Conservation (phyloP, 2,113 vertebrate species). For the Cyanoliseus patagonus region DNA sequence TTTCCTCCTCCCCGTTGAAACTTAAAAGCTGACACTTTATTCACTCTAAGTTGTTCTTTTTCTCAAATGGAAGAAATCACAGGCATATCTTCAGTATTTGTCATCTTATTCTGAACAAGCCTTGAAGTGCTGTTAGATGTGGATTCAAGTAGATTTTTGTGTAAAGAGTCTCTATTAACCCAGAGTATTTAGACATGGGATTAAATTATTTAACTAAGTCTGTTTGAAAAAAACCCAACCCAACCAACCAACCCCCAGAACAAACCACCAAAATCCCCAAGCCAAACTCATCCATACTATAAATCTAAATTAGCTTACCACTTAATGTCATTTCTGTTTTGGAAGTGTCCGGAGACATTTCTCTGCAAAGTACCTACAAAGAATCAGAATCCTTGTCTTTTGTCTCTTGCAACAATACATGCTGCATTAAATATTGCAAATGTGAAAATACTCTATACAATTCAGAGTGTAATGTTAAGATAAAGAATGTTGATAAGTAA, state of each 20-base stretch:
- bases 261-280: not conserved
- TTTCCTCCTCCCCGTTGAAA: not conserved
- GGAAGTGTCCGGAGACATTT: not conserved
- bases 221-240: not conserved
- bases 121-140: not conserved
- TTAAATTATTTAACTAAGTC: not conserved
- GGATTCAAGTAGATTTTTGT: not conserved
- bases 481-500: not conserved
- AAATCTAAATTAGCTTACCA: not conserved
- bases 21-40: not conserved
- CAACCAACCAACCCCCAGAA: not conserved
- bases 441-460: not conserved
- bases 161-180: not conserved
- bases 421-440: not conserved
- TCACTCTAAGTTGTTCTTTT: not conserved
- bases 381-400: not conserved
- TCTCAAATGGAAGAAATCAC: not conserved
- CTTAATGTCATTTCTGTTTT: not conserved
- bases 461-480: not conserved
- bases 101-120: not conserved
- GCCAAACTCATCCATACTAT: not conserved
- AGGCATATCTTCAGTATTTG: not conserved
- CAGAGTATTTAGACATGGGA: not conserved
- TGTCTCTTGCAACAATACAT: not conserved
- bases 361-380: not conserved